Percentiles rank a stretch among this genome's conserved stretches.
Conservation (phyloP, 2,797 vertebrate genomes). For the Antrozous pallidus region DNA sequence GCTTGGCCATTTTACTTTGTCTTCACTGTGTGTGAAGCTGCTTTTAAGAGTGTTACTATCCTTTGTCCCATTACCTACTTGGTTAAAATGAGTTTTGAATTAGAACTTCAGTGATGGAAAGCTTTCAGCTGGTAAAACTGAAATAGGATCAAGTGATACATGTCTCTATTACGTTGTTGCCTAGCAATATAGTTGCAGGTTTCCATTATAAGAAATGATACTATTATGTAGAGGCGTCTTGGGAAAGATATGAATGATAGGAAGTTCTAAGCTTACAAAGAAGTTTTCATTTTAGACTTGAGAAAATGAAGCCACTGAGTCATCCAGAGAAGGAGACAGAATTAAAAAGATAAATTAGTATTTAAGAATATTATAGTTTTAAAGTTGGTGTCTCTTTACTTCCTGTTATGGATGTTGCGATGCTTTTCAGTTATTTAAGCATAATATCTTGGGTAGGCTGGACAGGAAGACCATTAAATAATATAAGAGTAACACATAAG, state of each 20-base stretch:
- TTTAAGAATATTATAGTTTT: background rate
- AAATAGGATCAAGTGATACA: background rate
- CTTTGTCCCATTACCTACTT: background rate
- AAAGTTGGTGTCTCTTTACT: background rate
- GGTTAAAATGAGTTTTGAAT: slow-evolving; percentile 19
- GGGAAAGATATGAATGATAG: background rate
- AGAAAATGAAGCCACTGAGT: background rate
- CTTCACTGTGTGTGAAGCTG: background rate
- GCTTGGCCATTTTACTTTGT: background rate
- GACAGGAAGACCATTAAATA: background rate
- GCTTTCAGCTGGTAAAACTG: slow-evolving; percentile 37
- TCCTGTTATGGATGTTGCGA: background rate
- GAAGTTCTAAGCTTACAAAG: background rate
- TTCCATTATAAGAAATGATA: slow-evolving; percentile 21
- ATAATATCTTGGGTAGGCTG: background rate
- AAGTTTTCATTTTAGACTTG: background rate
- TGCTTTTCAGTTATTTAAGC: background rate
- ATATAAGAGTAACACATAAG: background rate
- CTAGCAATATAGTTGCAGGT: slow-evolving; percentile 17
- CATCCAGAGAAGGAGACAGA: background rate
- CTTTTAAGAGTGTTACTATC: background rate
- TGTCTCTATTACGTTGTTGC: slow-evolving; percentile 31
- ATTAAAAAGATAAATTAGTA: background rate
- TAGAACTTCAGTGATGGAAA: background rate
- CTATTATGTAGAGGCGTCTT: background rate